Base-by-base conservation (phyloP, 1,140 invertebrate species). In the Polypedilum pembai region DNA sequence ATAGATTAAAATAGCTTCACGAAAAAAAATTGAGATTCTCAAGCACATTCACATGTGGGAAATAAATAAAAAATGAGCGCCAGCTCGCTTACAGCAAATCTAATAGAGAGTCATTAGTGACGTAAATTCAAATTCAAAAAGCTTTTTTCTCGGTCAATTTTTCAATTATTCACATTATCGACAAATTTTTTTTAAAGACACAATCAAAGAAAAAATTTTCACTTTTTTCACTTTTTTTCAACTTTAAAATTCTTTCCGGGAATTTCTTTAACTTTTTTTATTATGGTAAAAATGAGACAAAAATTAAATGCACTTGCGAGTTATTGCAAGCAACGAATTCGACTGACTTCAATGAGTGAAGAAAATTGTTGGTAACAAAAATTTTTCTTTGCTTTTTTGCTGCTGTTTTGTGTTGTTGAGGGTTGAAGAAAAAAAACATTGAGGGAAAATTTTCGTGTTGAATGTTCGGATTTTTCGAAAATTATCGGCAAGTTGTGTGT, bases 311-410 rank as follows among this genome's bases (percentile, higher is more conserved):
- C 45, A 56, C 45, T 56, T 56, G 45, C 45, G 12, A n/a, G 45
- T 56, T 56, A n/a, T 56, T 56, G 45, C 45, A 56, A 56, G 45
- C 45, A 56, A 56, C 12, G 45, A 56, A 56, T 56, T 56, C 45
- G 45, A 56, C 45, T 56, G 45, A 56, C n/a, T 56, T 56, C 45
- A 56, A 56, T 56, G 45, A 56, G 45, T 56, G 45, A 56, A 56
- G 12, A n/a, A n/a, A 56, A 12, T 56, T 33, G 24, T 33, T 33
- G 24, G 24, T 3, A 33, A 3, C 24, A 33, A 33, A 33, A 33
- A n/a, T n/a, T 45, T 45, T 45, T 45, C 15, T 45, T 45, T 45
- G 24, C 24, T 33, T 33, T 45, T 56, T 15, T 56, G 12, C 45
- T 33, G 24, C 24, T n/a, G 45, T 12, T 56, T 56, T 12, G 45